A percentile compares a stretch with the other conserved stretches of the same genome.
Evolutionary conservation across 2,888 invertebrate genomes (phyloP).

Genomic region (Cerceris ruficornis): DNA sequence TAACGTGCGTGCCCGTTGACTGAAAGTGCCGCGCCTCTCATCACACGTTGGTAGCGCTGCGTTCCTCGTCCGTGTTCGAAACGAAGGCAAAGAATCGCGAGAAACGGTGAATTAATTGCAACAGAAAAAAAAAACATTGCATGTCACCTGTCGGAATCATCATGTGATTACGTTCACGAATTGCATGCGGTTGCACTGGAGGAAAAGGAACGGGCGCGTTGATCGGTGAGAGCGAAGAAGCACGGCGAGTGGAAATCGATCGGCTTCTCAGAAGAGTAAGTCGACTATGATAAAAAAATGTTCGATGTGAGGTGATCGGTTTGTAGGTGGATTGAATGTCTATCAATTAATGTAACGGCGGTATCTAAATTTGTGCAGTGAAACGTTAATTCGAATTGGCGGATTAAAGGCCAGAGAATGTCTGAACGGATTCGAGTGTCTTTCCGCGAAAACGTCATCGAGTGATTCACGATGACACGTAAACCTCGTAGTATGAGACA

Average conservation of each 20-base stretch:
- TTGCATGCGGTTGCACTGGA: constrained; percentile 1
- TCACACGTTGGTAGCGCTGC: constrained; percentile 28
- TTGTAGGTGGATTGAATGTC: background rate
- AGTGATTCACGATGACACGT: constrained; percentile 61
- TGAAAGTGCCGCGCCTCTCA: constrained; percentile 70
- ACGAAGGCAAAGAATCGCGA: constrained; percentile 16
- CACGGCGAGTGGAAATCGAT: constrained; percentile 1
- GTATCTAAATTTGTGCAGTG: background rate
- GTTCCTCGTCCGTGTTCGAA: constrained; percentile 8
- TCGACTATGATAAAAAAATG: background rate
- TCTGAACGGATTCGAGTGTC: too few relatives aligned
- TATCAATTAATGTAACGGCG: background rate
- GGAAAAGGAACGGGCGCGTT: constrained; percentile 2
- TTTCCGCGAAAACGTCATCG: constrained; percentile 22
- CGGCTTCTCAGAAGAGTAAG: constrained; percentile 6
- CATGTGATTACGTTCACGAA: constrained; percentile 31
- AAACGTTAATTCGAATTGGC: background rate
- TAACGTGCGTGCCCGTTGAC: constrained; percentile 69
- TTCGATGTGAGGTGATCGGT: background rate
- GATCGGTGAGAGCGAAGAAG: background rate
- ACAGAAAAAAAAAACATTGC: background rate
- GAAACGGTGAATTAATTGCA: background rate
- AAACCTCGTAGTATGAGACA: constrained; percentile 19
- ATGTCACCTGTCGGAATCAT: background rate
- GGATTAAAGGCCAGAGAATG: background rate